Evolutionary conservation across 2,797 vertebrate genomes (phyloP), one percentile per base, ranked within the genome.

Genomic region (Rhinatrema bivittatum): DNA sequence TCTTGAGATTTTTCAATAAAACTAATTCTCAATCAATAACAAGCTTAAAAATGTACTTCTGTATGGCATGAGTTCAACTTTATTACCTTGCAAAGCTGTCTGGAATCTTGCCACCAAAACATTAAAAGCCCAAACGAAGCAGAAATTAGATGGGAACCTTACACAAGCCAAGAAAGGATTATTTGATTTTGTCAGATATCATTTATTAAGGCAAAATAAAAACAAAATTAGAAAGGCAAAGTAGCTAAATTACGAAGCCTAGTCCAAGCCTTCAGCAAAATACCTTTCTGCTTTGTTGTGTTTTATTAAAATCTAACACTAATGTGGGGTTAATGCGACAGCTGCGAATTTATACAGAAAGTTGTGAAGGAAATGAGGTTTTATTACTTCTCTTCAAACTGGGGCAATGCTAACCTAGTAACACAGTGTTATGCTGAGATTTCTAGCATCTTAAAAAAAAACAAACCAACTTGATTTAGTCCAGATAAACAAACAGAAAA

Each of bases 251-350:
- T 78, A 73, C 42, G 41, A 46, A 38, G 33, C 57, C 70, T 34
- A 50, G 60, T 62, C 65, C 60, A 47, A 59, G 57, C 50, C 64
- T 59, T 59, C 37, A 70, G 59, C 47, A 67, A 70, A 47, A 46
- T 43, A 53, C 72, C 53, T 65, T 72, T 70, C 71, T 49, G 23
- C 60, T 32, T 15, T 50, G 47, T 57, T 70, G 64, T 60, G 70
- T 70, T 76, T 79, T 75, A 83, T 83, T 82, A 85, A 79, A 81
- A 74, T 81, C 62, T 70, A 78, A 76, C 76, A 76, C 55, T 74
- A 77, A 75, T 69, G 65, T 53, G 34, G 53, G 65, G 73, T 70
- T 74, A 81, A 78, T 78, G 58, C 79, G 82, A 84, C 78, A 84
- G 76, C 58, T 63, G 46, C 17, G 53, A 72, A 60, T 69, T 62